Percentiles rank a stretch among this genome's conserved stretches.
These are phyloP conservation scores for Acronicta aceris DNA, from an alignment of 2,888 invertebrate genomes.

Conservation along the genomic window DNA sequence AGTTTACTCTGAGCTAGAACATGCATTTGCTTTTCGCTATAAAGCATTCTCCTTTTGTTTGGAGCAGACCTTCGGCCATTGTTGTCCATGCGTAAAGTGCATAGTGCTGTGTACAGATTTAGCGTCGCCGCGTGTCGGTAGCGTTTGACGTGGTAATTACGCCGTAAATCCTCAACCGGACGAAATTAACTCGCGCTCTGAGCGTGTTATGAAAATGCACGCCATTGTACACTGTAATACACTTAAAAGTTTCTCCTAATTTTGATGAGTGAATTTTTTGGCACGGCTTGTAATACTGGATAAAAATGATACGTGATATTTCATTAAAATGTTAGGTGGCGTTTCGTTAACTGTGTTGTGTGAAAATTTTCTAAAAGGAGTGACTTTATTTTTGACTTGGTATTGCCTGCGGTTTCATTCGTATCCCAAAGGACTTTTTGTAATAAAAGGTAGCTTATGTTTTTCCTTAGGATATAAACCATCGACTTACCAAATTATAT, in stretches of 20 bases:
- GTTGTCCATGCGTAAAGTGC: conserved; percentile 39
- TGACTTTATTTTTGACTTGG: no score
- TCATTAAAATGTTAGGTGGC: no score
- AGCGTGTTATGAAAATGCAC: conserved; percentile 55
- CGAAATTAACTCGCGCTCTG: conserved; percentile 60
- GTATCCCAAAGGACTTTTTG: no score
- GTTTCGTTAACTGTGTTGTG: no score
- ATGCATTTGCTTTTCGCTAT: conserved; percentile 7
- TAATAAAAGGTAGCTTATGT: no score
- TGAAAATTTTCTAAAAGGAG: not conserved
- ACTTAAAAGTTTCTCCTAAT: conserved; percentile 25
- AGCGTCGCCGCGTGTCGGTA: conserved; percentile 55
- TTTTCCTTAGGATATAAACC: no score
- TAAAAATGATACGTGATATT: no score
- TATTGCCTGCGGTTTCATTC: no score
- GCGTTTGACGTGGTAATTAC: conserved; percentile 71
- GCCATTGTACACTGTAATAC: conserved; percentile 34
- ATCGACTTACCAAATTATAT: no score
- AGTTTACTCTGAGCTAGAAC: conserved; percentile 20
- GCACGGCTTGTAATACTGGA: not conserved
- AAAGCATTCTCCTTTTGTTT: conserved; percentile 34
- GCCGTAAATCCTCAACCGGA: conserved; percentile 67
- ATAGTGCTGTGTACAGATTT: conserved; percentile 61
- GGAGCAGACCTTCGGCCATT: conserved; percentile 31
- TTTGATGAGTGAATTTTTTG: conserved; percentile 19